A percentile compares a stretch with the other conserved stretches of the same genome.
Conservation (phyloP, 2,888 invertebrate species). For the Mesoligia furuncula region DNA sequence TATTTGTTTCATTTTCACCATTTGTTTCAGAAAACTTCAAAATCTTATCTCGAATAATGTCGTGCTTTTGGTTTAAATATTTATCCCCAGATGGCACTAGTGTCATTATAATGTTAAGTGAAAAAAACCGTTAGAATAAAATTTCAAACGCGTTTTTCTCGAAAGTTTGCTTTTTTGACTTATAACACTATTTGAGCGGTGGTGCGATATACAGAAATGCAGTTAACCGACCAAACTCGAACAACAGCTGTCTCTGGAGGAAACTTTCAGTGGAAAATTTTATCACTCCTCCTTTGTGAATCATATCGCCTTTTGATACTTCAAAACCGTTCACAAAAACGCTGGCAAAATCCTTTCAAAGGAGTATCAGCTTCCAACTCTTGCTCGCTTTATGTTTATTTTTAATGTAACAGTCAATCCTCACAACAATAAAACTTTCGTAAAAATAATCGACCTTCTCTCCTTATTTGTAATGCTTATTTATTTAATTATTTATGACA, state of each 20-base stretch:
- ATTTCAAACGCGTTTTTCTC: no score
- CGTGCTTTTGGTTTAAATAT: no score
- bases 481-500: no score
- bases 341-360: conserved; percentile 20
- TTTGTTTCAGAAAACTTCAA: no score
- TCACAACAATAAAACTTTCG: background rate
- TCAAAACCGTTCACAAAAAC: conserved; percentile 12
- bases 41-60: no score
- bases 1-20: no score
- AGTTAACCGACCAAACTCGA: background rate
- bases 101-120: no score
- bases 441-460: conserved; percentile 5
- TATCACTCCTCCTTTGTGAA: conserved; percentile 8
- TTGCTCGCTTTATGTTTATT: conserved; percentile 4
- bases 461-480: no score
- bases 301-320: conserved; percentile 20
- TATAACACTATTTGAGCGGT: no score
- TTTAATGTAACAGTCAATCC: conserved; percentile 10
- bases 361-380: conserved; percentile 30
- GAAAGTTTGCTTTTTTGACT: no score
- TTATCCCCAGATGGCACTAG: no score
- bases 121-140: no score
- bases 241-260: background rate
- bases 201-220: background rate
- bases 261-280: background rate